Percentiles rank a stretch among this genome's conserved stretches.
These are phyloP conservation scores for Limnephilus lunatus DNA, from an alignment of 2,888 invertebrate species.

Conservation along the genomic window DNA sequence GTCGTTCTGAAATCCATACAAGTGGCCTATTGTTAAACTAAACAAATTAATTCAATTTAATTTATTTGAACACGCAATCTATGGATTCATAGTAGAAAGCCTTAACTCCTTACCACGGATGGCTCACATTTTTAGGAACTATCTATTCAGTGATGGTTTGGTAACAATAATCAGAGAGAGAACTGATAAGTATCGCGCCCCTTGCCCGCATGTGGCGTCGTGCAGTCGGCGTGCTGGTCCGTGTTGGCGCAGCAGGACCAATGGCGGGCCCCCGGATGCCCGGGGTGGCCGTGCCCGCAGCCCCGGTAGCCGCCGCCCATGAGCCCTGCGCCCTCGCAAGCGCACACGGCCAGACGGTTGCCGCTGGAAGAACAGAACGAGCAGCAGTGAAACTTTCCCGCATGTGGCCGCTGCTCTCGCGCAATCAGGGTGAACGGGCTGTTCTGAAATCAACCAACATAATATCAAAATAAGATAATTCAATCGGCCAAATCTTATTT, in stretches of 20 bases:
- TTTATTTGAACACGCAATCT: no score
- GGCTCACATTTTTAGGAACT: background rate
- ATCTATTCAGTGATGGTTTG: background rate
- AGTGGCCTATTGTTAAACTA: no score
- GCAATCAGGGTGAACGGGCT: conserved; percentile 83
- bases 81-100: no score
- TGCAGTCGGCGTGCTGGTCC: conserved; percentile 80
- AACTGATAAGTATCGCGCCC: conserved; percentile 75
- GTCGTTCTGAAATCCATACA: no score
- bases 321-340: conserved; percentile 84
- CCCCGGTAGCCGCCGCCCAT: conserved; percentile 87
- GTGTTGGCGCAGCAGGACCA: conserved; percentile 90
- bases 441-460: conserved; percentile 73
- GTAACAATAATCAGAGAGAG: conserved; percentile 71
- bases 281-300: conserved; percentile 89
- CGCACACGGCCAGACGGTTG: conserved; percentile 82
- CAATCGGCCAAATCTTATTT: background rate
- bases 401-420: conserved; percentile 81
- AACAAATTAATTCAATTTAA: no score
- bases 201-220: conserved; percentile 69
- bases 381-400: conserved; percentile 88
- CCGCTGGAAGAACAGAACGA: conserved; percentile 89
- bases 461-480: background rate
- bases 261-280: conserved; percentile 87
- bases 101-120: no score